A percentile compares a stretch with the other conserved stretches of the same genome.
Evolutionary conservation across 2,888 invertebrate species (phyloP).

Genomic region (Epirrita christyi): DNA sequence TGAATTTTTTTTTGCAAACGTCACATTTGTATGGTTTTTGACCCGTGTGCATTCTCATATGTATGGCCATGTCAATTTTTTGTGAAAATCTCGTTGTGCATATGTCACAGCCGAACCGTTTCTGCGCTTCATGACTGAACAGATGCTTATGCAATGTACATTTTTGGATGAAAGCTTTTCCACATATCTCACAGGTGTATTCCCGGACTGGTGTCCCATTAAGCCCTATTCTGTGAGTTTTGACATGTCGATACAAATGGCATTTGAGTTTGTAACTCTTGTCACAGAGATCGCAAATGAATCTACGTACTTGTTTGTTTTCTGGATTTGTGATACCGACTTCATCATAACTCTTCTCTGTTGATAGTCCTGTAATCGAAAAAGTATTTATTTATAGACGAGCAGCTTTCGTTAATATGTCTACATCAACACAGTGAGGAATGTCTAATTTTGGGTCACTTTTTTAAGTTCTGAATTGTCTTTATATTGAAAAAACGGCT

Average conservation of each 20-base stretch:
- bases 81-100: neutral
- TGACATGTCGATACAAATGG: slow-evolving; percentile 21
- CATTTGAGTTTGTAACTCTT: slow-evolving; percentile 11
- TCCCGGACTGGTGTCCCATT: neutral
- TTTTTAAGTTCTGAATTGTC: too few species aligned
- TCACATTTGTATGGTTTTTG: slow-evolving; percentile 1
- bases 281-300: slow-evolving; percentile 5
- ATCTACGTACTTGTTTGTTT: neutral
- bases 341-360: neutral
- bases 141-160: neutral
- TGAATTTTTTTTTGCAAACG: slow-evolving; percentile 1
- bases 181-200: neutral
- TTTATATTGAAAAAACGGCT: too few species aligned
- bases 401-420: too few species aligned
- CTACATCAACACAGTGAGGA: too few species aligned
- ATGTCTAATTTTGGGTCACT: too few species aligned
- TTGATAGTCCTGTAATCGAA: too few species aligned
- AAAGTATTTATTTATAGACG: too few species aligned
- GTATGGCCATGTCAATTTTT: slow-evolving; percentile 1
- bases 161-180: neutral
- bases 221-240: slow-evolving; percentile 47
- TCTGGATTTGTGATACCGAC: neutral
- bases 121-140: neutral
- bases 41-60: slow-evolving; percentile 6
- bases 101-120: neutral